phyloP scores from a whole-genome alignment of 2,797 vertebrate species.

The Ptychobarbus kaznakovi region DNA sequence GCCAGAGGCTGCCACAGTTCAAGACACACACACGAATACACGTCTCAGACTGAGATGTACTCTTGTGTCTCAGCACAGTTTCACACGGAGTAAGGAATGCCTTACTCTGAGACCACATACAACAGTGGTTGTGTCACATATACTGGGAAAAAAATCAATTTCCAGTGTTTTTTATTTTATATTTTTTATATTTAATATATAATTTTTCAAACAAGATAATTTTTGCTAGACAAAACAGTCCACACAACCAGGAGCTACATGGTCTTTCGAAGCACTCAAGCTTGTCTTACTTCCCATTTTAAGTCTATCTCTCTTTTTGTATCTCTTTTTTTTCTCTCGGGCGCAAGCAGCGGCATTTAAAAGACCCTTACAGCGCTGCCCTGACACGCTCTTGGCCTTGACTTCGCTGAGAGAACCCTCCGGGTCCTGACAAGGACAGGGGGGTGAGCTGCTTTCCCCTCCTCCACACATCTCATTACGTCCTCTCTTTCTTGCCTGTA shows the following conservation, averaged over 20 bases:
- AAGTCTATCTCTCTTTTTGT: not conserved
- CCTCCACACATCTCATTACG: slow-evolving; percentile 12
- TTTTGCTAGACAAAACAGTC: not conserved
- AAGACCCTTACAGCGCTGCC: slow-evolving; percentile 24
- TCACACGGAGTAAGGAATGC: not conserved
- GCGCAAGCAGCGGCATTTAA: slow-evolving; percentile 32
- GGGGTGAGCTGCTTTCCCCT: slow-evolving; percentile 10
- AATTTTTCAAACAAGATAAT: not conserved
- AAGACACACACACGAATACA: slow-evolving; percentile 1
- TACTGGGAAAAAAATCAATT: not conserved
- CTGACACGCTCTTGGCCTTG: slow-evolving; percentile 34
- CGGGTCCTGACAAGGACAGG: slow-evolving; percentile 24
- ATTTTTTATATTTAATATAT: not conserved
- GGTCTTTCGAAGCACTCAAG: not conserved
- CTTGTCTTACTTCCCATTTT: not conserved
- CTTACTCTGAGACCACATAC: not conserved
- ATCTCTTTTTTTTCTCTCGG: not conserved
- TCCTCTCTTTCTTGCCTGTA: not conserved
- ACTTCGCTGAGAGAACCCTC: not conserved
- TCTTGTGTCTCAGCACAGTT: not conserved
- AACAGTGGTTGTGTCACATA: not conserved
- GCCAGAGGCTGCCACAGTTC: slow-evolving; percentile 23
- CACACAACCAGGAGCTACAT: not conserved
- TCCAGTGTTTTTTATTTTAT: not conserved
- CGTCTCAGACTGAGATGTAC: not conserved